Evolutionary conservation across 2,888 invertebrate species (phyloP).

Genomic region (Gari tellinella): DNA sequence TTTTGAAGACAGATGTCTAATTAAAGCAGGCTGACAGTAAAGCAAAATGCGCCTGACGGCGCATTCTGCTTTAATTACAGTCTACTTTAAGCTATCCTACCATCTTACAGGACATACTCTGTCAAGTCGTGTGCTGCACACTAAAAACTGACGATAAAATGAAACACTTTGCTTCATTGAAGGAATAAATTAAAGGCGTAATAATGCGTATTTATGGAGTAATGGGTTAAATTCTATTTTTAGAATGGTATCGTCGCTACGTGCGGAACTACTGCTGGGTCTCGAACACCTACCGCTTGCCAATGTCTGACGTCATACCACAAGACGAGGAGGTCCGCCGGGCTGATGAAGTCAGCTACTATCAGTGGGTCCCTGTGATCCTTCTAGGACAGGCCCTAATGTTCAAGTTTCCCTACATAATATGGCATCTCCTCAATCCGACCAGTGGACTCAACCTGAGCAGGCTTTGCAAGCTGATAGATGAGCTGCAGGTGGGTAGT

Average conservation of each 20-base stretch:
- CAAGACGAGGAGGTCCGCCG: slow-evolving; percentile 45
- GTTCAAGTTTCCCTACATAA: slow-evolving; percentile 64
- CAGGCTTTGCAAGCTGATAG: slow-evolving; percentile 53
- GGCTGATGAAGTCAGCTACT: slow-evolving; percentile 76
- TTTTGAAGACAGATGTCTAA: no score
- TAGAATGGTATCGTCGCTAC: slow-evolving; percentile 83
- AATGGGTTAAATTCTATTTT: no score
- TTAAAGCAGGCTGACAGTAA: no score
- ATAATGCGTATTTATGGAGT: no score
- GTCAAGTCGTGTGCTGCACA: no score
- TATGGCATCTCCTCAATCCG: slow-evolving; percentile 61
- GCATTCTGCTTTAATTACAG: no score
- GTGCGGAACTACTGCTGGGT: slow-evolving; percentile 86
- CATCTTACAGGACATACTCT: no score
- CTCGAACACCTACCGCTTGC: slow-evolving; percentile 85
- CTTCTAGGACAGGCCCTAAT: slow-evolving; percentile 68
- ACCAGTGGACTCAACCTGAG: slow-evolving; percentile 61
- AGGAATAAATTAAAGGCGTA: no score
- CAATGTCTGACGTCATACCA: slow-evolving; percentile 64
- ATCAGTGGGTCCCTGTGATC: slow-evolving; percentile 84
- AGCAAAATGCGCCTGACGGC: no score
- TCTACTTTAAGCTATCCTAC: no score
- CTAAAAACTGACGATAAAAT: no score
- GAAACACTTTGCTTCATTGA: no score
- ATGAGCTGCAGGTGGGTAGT: slow-evolving; percentile 39